Evolutionary conservation across 2,888 invertebrate species (phyloP), one percentile per base, ranked within the genome.

Genomic region (Pheosia gnoma): DNA sequence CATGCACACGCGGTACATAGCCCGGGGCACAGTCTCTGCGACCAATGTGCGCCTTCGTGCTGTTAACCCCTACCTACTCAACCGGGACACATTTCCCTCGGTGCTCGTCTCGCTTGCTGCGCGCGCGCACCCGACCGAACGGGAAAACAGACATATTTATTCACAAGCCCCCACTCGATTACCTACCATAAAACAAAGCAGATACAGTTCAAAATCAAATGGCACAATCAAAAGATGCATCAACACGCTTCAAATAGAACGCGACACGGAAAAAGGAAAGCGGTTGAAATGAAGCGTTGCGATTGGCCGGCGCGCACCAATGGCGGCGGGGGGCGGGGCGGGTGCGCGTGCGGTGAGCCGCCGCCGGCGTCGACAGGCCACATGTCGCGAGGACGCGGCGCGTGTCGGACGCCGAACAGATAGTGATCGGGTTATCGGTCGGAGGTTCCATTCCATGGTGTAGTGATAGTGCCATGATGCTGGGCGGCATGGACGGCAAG

Each of bases 161-260:
- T 62, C 61, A 36, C 59, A 59, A 59, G 43, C 59, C 10, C 4
- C 5, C 59, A 58, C 1, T 3, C 55, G 10, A 74, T 68, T 69
- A 6, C 38, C 60, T 59, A 78, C 74, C 63, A 61, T 80, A 79
- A 0, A 0, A 0, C 3, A 5, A 0, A 3, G 0, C 0, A 0
- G 0, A 10, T 78, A 87, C 60, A 73, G 83, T 77, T 59, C 10
- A 78, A 66, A 83, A 66, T 81, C 1, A 47, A 3, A 11, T 60
- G 47, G 59, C 58, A 60, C 57, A 60, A 65, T 67, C 53, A 53
- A 71, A 81, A 80, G 87, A 88, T 85, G 88, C 88, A 86, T 90
- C 89, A 86, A 77, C 87, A 88, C 89, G 91, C 92, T 91, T 91
- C 91, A 88, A 90, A 92, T 93, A 89, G 88, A 90, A 90, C 87